These are phyloP conservation scores for Triplophysa dalaica DNA, from an alignment of 2,113 vertebrate species.

Conservation along the genomic window DNA sequence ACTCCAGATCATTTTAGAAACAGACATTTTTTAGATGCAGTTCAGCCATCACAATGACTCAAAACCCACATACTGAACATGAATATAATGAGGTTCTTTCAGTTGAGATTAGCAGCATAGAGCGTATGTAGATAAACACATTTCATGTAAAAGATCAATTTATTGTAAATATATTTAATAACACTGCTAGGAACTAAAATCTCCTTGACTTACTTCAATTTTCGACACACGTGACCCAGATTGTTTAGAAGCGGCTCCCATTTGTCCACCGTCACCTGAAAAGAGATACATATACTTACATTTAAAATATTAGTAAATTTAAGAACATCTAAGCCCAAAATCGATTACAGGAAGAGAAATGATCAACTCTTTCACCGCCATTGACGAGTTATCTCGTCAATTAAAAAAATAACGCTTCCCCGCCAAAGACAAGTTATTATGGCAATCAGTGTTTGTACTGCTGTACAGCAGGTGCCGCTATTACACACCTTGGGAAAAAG, in stretches of 20 bases:
- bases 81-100: conserved; percentile 15
- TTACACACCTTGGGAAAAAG: too few species aligned
- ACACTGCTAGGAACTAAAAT: neutral
- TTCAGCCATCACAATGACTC: conserved; percentile 11
- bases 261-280: conserved; percentile 96
- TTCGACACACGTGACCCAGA: conserved; percentile 94
- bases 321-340: neutral
- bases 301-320: neutral
- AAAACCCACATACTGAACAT: neutral
- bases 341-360: neutral
- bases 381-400: too few species aligned
- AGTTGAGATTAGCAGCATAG: neutral
- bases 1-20: conserved; percentile 39
- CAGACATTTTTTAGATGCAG: conserved; percentile 11
- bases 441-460: too few species aligned
- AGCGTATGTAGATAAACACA: too few species aligned
- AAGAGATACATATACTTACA: neutral
- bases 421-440: too few species aligned
- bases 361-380: too few species aligned
- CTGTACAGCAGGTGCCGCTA: too few species aligned
- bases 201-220: conserved; percentile 87
- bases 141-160: neutral
- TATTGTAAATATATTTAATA: neutral
- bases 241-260: conserved; percentile 98
- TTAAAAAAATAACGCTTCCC: too few species aligned